A percentile compares a stretch with the other conserved stretches of the same genome.
Conservation (phyloP, 2,888 invertebrate species). For the Mantis religiosa region DNA sequence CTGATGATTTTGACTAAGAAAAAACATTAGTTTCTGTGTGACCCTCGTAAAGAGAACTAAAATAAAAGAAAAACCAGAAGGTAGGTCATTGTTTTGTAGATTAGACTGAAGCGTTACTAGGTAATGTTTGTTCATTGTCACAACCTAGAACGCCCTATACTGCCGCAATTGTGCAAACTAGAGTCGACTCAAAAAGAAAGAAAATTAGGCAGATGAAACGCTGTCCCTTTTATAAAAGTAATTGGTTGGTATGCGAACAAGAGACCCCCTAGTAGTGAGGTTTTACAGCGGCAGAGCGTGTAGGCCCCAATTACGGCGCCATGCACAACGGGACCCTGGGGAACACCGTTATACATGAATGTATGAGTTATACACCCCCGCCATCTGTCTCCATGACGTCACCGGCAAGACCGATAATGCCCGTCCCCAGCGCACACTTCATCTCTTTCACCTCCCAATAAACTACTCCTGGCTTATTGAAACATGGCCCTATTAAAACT, state of each 20-base stretch:
- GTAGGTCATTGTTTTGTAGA: too few species aligned
- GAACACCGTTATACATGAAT: background rate
- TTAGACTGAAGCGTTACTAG: too few species aligned
- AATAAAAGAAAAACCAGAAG: too few species aligned
- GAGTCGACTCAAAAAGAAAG: too few species aligned
- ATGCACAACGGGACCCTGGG: background rate
- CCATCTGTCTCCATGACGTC: background rate
- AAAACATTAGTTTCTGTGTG: too few species aligned
- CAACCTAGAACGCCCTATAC: too few species aligned
- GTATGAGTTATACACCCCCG: conserved; percentile 1
- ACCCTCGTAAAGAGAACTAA: too few species aligned
- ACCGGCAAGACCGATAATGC: background rate
- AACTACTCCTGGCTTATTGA: background rate
- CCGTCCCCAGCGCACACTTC: background rate
- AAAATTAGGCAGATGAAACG: too few species aligned
- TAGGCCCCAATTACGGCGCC: background rate
- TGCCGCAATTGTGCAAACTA: too few species aligned
- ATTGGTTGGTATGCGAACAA: background rate
- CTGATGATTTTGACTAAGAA: too few species aligned
- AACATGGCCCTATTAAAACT: background rate
- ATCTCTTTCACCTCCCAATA: background rate
- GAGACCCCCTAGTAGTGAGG: background rate
- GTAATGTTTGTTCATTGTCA: too few species aligned
- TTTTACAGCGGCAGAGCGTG: background rate
- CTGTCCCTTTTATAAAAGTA: too few species aligned